Evolutionary conservation across 2,113 vertebrate species (phyloP).

Genomic region (Acinonyx jubatus): DNA sequence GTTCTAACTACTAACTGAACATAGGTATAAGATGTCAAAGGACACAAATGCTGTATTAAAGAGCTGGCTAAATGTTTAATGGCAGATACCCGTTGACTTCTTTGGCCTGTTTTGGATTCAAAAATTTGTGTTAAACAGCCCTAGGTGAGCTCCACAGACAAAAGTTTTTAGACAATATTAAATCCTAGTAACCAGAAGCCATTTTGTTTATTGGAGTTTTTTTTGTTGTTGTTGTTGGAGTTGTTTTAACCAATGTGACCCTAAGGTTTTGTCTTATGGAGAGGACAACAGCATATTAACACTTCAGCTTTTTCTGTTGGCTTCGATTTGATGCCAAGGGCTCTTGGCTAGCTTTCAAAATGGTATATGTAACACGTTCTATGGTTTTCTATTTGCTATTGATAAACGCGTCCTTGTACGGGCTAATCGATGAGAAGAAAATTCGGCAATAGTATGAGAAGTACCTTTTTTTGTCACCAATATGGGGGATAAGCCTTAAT

Average conservation of each 20-base stretch:
- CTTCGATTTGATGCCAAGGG: not conserved
- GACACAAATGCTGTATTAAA: not conserved
- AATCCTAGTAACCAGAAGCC: not conserved
- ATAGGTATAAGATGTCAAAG: slow-evolving; percentile 29
- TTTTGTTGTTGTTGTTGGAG: not conserved
- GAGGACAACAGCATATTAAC: not conserved
- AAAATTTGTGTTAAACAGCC: not conserved
- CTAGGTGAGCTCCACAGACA: not conserved
- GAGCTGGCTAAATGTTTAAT: not conserved
- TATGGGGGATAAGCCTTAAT: not conserved
- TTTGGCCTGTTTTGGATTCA: not conserved
- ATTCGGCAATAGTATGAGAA: not conserved
- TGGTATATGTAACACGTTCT: not conserved
- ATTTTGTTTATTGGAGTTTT: not conserved
- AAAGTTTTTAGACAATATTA: not conserved
- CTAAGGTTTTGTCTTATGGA: not conserved
- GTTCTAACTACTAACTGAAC: slow-evolving; percentile 58
- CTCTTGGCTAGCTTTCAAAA: not conserved
- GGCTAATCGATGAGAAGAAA: not conserved
- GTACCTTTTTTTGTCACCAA: not conserved
- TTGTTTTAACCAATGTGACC: not conserved
- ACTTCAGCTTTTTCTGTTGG: not conserved
- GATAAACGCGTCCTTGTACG: not conserved
- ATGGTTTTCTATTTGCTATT: not conserved
- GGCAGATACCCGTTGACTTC: not conserved